Evolutionary conservation across 1,140 invertebrate genomes (phyloP).

Genomic region (Drosophila rufa): DNA sequence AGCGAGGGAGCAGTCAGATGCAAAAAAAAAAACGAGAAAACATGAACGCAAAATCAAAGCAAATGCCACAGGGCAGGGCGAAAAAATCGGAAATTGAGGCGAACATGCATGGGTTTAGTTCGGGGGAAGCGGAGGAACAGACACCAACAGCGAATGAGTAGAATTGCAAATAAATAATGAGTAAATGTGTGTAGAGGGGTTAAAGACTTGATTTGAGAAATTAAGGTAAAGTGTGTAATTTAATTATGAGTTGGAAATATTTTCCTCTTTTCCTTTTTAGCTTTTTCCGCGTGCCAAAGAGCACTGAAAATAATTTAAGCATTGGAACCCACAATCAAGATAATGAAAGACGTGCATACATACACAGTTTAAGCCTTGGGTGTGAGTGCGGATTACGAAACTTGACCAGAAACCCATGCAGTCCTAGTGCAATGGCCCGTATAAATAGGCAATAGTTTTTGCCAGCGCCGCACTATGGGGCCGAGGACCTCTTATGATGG

Average conservation of each 20-base stretch:
- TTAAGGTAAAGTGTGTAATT: too few relatives aligned
- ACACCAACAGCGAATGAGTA: neutral
- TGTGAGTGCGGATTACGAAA: neutral
- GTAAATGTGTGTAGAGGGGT: neutral
- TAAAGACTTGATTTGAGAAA: neutral
- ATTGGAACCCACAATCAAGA: conserved; percentile 40
- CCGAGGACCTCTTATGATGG: neutral
- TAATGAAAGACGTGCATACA: conserved; percentile 28
- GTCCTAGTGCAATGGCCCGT: conserved; percentile 7
- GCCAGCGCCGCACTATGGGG: neutral
- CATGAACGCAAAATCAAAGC: conserved; percentile 39
- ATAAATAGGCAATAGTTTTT: conserved; percentile 56
- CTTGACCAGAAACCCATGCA: conserved; percentile 24
- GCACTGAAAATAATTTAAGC: conserved; percentile 25
- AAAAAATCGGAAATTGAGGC: conserved; percentile 1
- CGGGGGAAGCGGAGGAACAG: neutral
- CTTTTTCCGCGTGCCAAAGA: conserved; percentile 8
- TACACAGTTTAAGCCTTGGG: neutral
- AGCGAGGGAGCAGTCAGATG: conserved; percentile 31
- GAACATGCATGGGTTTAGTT: neutral
- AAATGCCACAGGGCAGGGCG: conserved; percentile 22
- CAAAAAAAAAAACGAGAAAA: conserved; percentile 11
- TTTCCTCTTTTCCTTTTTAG: neutral
- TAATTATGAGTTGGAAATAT: neutral
- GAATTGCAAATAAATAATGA: conserved; percentile 5